Evolutionary conservation across 2,888 invertebrate species (phyloP), one percentile per base, ranked within the genome.

Genomic region (Leptopterna dolabrata): DNA sequence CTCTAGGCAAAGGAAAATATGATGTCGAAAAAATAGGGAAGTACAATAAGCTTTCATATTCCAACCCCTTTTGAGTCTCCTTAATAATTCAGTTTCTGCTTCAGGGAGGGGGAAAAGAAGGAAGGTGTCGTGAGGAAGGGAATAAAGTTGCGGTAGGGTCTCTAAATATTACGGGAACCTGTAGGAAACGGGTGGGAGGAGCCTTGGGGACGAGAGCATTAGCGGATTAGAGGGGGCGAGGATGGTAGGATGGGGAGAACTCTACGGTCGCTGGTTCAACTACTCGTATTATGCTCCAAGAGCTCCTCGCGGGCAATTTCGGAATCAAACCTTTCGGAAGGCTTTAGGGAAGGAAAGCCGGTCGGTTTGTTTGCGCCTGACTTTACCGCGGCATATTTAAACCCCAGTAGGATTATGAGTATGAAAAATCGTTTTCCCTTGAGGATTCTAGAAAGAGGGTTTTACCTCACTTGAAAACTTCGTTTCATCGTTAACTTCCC

Each of bases 241-340:
- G 16, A 30, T 14, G 30, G 73, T 30, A 29, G 73, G 73, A 73
- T n/a, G 73, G n/a, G 27, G 63, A 63, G 63, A 63, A 63, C 63
- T 63, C 63, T 63, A 16, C 73, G 36, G 73, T 11, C 30, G 73
- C 36, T 36, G 36, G 36, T 19, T 30, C n/a, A 36, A 36, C 41
- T 41, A 36, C 73, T 73, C 73, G 30, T 36, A 73, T 73, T n/a
- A 73, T 73, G 63, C 24, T 73, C 0, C 73, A 1, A 9, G 73
- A 36, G 73, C 30, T 36, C 73, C 73, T 73, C 73, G 30, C 73
- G 73, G 63, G 73, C 73, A 73, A 30, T 73, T 73, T 73, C 73
- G 29, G 36, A 73, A 73, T 73, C 29, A 73, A 73, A 73, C 36
- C 73, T 73, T 73, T 73, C 19, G 0, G 16, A 6, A 29, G 2